Conservation (phyloP, 2,113 vertebrate genomes). For the Scalopus aquaticus region DNA sequence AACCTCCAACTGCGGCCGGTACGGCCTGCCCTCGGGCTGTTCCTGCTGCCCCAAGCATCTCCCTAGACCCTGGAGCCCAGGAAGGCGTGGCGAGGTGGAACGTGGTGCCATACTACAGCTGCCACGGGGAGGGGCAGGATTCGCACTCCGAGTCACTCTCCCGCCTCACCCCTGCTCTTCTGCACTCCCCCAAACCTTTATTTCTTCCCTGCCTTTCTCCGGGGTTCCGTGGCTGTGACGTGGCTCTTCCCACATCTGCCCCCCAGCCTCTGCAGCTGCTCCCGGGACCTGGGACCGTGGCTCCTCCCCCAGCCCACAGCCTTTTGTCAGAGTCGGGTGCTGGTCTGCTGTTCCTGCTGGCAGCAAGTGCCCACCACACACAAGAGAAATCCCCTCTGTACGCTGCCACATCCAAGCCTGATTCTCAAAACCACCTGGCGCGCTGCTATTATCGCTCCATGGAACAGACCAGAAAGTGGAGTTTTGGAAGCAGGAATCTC, state of each 20-base stretch:
- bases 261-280: not conserved
- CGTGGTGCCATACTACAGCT: no score
- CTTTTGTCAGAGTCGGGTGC: not conserved
- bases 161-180: rapidly evolving
- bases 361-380: not conserved
- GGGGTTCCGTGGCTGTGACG: not conserved
- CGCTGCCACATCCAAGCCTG: rapidly evolving
- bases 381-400: rapidly evolving
- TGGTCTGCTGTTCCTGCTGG: not conserved
- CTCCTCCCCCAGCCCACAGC: not conserved
- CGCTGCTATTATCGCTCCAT: rapidly evolving
- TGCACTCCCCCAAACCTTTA: not conserved
- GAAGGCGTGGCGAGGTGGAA: no score
- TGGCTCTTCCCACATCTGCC: rapidly evolving
- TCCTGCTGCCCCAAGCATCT: no score
- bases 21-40: no score
- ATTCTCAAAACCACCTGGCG: not conserved
- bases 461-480: not conserved
- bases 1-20: no score
- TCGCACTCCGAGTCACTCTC: rapidly evolving
- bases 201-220: not conserved
- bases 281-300: no score
- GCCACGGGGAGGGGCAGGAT: no score
- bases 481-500: not conserved
- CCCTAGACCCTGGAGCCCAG: no score